Evolutionary conservation across 2,113 vertebrate species (phyloP).

Genomic region (Solenodon paradoxus): DNA sequence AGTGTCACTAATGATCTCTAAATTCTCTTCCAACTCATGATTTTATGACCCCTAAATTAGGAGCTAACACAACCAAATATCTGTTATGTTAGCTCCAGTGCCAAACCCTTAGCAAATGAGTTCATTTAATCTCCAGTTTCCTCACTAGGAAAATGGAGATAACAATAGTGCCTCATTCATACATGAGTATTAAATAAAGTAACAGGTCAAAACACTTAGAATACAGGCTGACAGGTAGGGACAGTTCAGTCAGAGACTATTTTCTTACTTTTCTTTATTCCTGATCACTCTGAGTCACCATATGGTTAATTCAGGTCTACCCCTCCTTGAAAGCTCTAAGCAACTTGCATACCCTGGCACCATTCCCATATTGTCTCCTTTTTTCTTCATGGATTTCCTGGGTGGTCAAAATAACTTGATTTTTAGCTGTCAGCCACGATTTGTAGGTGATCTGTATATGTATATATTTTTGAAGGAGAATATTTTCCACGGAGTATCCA

Average conservation of each 20-base stretch:
- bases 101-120: not conserved
- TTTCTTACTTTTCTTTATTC: not conserved
- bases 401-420: not conserved
- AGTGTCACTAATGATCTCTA: not conserved
- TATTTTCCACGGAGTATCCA: not conserved
- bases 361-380: not conserved
- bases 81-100: not conserved
- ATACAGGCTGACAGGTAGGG: not conserved
- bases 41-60: not conserved
- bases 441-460: not conserved
- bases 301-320: not conserved
- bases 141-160: not conserved
- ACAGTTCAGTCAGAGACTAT: not conserved
- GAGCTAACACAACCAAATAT: not conserved
- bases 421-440: not conserved
- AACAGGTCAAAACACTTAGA: not conserved
- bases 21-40: not conserved
- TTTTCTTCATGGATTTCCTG: not conserved
- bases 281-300: not conserved
- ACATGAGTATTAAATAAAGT: not conserved
- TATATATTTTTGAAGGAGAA: not conserved
- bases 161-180: not conserved
- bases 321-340: not conserved
- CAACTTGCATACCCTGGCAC: not conserved
- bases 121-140: not conserved